phyloP scores from a whole-genome alignment of 2,113 vertebrate genomes.

The Orthonyx spaldingii region DNA sequence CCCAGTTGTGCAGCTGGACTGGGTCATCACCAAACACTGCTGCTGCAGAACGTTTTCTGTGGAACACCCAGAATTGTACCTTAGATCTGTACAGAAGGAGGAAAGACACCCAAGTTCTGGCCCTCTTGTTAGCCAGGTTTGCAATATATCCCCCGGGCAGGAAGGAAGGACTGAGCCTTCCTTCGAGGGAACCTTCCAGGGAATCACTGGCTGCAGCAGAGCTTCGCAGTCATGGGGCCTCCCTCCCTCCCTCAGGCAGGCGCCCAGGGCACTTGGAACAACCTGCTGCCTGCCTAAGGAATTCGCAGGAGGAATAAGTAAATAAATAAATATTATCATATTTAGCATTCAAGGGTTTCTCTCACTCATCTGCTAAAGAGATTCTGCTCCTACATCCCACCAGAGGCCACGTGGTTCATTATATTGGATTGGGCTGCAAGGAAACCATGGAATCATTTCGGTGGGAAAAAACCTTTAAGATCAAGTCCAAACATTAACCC shows the following conservation, averaged over 20 bases:
- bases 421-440: rapidly evolving
- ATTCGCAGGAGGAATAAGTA: not conserved
- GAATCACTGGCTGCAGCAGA: not conserved
- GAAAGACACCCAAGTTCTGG: not conserved
- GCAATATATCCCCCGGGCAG: not conserved
- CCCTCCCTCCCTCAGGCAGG: not conserved
- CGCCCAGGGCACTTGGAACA: not conserved
- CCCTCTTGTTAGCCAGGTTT: not conserved
- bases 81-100: not conserved
- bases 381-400: not conserved
- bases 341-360: not conserved
- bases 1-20: not conserved
- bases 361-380: not conserved
- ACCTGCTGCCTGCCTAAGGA: rapidly evolving
- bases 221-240: not conserved
- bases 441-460: not conserved
- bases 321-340: not conserved
- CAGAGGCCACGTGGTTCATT: not conserved
- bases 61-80: not conserved
- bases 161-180: not conserved
- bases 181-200: not conserved
- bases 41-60: not conserved
- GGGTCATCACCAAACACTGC: not conserved
- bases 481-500: rapidly evolving
- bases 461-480: not conserved